These are phyloP conservation scores for Drosophila albomicans DNA, from an alignment of 1,140 invertebrate genomes.

Conservation along the genomic window DNA sequence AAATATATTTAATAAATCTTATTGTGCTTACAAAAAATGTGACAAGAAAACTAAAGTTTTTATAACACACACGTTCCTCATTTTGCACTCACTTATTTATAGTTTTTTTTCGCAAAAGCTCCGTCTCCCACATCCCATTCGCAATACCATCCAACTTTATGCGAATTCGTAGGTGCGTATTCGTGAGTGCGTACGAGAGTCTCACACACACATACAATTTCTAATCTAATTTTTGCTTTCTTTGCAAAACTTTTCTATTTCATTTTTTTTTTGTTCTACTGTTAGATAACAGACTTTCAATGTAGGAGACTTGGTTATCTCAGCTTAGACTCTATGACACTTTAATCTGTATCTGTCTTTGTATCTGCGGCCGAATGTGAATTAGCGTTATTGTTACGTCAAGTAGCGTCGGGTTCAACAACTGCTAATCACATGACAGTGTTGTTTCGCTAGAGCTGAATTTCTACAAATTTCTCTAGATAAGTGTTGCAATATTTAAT, in stretches of 20 bases:
- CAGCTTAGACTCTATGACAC: slow-evolving; percentile 32
- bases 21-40: not conserved
- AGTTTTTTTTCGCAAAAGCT: slow-evolving; percentile 33
- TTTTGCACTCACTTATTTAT: slow-evolving; percentile 38
- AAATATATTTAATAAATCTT: slow-evolving; percentile 12
- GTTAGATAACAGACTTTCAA: slow-evolving; percentile 63
- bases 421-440: slow-evolving; percentile 75
- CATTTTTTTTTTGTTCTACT: slow-evolving; percentile 25
- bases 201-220: slow-evolving; percentile 28
- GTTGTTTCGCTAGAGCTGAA: slow-evolving; percentile 20
- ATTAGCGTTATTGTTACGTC: slow-evolving; percentile 43
- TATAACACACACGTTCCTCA: slow-evolving; percentile 28
- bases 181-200: slow-evolving; percentile 33
- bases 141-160: not conserved
- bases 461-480: not conserved
- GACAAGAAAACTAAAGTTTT: slow-evolving; percentile 39
- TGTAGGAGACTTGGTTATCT: slow-evolving; percentile 50
- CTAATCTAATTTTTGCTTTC: slow-evolving; percentile 44
- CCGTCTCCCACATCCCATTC: too few relatives aligned
- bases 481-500: slow-evolving; percentile 2
- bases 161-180: not conserved
- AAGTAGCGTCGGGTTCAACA: slow-evolving; percentile 67
- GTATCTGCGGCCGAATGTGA: slow-evolving; percentile 20
- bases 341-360: slow-evolving; percentile 9
- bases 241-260: slow-evolving; percentile 48